Conservation (phyloP, 2,888 invertebrate species). For the Folsomia candida region DNA sequence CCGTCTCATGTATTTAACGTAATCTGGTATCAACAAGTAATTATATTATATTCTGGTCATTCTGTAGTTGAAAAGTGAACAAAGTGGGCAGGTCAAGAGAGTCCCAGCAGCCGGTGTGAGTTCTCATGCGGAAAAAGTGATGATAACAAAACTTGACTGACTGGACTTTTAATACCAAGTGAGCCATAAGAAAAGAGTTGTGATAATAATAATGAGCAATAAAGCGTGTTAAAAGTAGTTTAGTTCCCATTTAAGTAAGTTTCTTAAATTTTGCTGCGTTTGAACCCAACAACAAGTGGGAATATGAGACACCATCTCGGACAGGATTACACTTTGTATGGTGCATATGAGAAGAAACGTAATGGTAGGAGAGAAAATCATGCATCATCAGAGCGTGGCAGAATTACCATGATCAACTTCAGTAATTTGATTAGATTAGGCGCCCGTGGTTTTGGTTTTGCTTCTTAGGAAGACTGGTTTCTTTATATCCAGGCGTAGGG, state of each 20-base stretch:
- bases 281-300: neutral
- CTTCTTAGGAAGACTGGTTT: neutral
- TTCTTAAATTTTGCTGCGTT: neutral
- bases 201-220: slow-evolving; percentile 3
- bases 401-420: slow-evolving; percentile 31
- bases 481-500: slow-evolving; percentile 21
- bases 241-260: neutral
- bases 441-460: slow-evolving; percentile 32
- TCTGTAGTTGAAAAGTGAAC: neutral
- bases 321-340: neutral
- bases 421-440: slow-evolving; percentile 46
- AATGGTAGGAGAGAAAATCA: neutral
- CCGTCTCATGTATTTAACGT: slow-evolving; percentile 19
- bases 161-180: neutral
- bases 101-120: slow-evolving; percentile 7
- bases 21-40: slow-evolving; percentile 16
- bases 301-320: neutral
- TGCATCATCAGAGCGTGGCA: slow-evolving; percentile 13
- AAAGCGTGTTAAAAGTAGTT: neutral
- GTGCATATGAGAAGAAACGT: neutral
- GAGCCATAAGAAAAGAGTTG: neutral
- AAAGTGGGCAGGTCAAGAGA: neutral
- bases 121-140: slow-evolving; percentile 18
- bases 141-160: slow-evolving; percentile 18
- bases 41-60: slow-evolving; percentile 13